Evolutionary conservation across 2,797 vertebrate species (phyloP), one percentile per base, ranked within the genome.

Genomic region (Poecilia picta): DNA sequence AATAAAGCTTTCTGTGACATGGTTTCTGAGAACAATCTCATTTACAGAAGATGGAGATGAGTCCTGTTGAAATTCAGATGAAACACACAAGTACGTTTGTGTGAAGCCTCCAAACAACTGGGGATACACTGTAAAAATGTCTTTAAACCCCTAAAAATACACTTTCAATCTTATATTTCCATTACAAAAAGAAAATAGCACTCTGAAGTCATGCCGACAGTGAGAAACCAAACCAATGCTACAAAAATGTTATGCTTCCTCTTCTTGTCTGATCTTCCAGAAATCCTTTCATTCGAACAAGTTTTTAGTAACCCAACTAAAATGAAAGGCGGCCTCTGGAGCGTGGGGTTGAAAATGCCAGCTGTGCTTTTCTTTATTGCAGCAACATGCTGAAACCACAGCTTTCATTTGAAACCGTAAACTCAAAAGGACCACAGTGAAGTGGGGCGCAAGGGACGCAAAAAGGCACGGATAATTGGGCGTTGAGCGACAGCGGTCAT

Each of bases 1-100:
- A 94, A 95, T 94, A 95, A 95, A 94, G 88, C 90, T 94, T 94
- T 94, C 80, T 91, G 89, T 89, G 90, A 91, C 88, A 83, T 72
- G 39, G 84, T 85, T 86, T 82, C 85, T 36, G 7, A 87, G 91
- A 89, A 85, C 28, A 2, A 89, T 88, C 77, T 80, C 91, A 91
- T 94, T 91, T 94, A 94, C 92, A 94, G 74, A 75, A 88, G 83
- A 83, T 64, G 83, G 92, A 94, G 92, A 94, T 91, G 93, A 94
- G 88, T 92, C 77, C 89, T 90, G 91, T 86, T 20, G 70, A 87
- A 87, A 85, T 88, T 82, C 88, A 89, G 92, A 87, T 74, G 82
- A 85, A 51, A 85, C 71, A 57, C 72, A 74, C 28, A 7, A 62
- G 73, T 57, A 82, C 46, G 75, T 76, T 72, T 82, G 66, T 77